These are phyloP conservation scores for Pachyuromys duprasi DNA, from an alignment of 2,797 vertebrate genomes.

Conservation along the genomic window DNA sequence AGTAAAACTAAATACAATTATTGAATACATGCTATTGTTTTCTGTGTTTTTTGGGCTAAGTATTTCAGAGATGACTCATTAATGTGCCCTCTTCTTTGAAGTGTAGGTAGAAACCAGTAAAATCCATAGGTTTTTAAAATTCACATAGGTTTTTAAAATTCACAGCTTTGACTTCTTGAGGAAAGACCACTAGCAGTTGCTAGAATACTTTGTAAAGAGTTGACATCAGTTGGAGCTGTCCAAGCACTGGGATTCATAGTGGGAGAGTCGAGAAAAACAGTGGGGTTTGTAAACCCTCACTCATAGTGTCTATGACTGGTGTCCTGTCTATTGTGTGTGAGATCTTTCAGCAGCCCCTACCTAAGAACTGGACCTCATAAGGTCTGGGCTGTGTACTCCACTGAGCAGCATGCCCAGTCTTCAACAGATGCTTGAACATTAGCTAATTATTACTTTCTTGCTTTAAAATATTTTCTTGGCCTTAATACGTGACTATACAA, in stretches of 20 bases:
- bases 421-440: not conserved
- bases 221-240: not conserved
- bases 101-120: not conserved
- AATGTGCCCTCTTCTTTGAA: not conserved
- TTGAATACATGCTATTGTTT: not conserved
- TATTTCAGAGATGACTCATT: conserved; percentile 5
- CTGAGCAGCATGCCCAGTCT: not conserved
- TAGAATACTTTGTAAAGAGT: not conserved
- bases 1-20: not conserved
- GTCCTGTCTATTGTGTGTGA: not conserved
- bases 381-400: not conserved
- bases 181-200: not conserved
- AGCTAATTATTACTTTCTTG: not conserved
- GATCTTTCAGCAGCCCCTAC: not conserved
- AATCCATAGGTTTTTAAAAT: too few relatives aligned
- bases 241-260: not conserved
- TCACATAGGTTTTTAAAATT: too few relatives aligned
- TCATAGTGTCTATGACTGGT: not conserved
- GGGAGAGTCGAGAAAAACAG: not conserved
- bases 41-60: not conserved
- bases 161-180: not conserved
- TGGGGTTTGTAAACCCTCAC: not conserved
- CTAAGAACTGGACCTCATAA: not conserved
- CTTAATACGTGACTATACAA: not conserved
- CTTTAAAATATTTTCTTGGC: not conserved